Base-by-base conservation (phyloP, 1,140 invertebrate species). In the Drosophila takahashii region DNA sequence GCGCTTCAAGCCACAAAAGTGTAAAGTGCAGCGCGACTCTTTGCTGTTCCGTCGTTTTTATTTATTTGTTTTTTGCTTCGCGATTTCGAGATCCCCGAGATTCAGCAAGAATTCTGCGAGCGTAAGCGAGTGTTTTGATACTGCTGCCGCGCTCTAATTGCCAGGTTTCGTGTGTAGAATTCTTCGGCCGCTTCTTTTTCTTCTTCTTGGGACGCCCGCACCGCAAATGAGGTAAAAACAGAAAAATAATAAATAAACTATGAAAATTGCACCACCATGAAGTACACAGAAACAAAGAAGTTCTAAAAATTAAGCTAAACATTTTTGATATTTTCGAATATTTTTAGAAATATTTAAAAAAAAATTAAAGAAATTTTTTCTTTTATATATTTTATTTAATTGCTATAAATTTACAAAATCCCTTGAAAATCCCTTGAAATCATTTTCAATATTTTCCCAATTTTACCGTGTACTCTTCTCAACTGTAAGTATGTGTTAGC, bases 1-100 rank as follows among this genome's bases (percentile, higher is more conserved):
- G 67, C 42, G 67, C 67, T 70, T 57, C 67, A 83, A 85, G 81
- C 81, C 81, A 86, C 83, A 86, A 86, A 86, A 86, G 81, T 86
- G 81, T 86, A 86, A 86, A 87, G 83, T 86, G 81, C 81, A 85
- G 61, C 72, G 72, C 59, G 57, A 70, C 42, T 77, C 39, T 18
- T 44, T 73, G 44, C 41, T 45, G 34, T 34, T 44, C 18, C 29
- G 44, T 18, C 8, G 47, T 47, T 39, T 36, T 45, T 50, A 61
- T 54, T 52, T 77, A 32, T 41, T 41, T 41, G 22, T 54, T 13
- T 73, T 64, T 10, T 22, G 22, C 22, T 22, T 70, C 59, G 47
- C 37, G 66, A 26, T 60, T 76, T 58, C 22, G 60, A 66, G 59
- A 65, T 66, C n/a, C 29, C 9, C 29, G 15, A 34, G 48, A 32